phyloP scores from a whole-genome alignment of 2,888 invertebrate species.

The Gnatocerus cornutus region DNA sequence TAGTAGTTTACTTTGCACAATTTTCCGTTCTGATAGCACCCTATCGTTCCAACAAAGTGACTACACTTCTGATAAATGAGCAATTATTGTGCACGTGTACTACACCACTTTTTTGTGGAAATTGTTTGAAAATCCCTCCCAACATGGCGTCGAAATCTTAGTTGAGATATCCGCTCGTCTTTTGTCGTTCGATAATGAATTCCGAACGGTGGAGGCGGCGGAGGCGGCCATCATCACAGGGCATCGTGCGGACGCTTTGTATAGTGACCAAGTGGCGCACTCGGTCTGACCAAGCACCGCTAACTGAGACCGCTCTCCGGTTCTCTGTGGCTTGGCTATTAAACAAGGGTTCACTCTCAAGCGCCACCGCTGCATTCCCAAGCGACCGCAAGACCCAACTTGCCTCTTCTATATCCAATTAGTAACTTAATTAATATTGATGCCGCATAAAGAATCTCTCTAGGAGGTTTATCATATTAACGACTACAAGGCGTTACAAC shows the following conservation, averaged over 20 bases:
- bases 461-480: conserved; percentile 53
- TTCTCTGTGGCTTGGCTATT: conserved; percentile 64
- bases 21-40: too few species aligned
- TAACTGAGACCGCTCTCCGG: conserved; percentile 63
- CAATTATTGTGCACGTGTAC: too few species aligned
- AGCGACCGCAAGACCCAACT: conserved; percentile 60
- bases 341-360: conserved; percentile 62
- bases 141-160: too few species aligned
- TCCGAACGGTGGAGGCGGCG: background rate
- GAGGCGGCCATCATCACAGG: conserved; percentile 27
- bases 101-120: too few species aligned
- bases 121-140: too few species aligned
- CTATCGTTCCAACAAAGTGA: too few species aligned
- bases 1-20: too few species aligned
- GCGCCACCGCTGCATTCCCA: conserved; percentile 59
- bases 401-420: conserved; percentile 63
- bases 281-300: conserved; percentile 59
- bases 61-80: too few species aligned
- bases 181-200: conserved; percentile 7
- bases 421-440: conserved; percentile 65
- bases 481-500: conserved; percentile 46
- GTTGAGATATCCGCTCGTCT: background rate
- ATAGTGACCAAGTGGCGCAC: conserved; percentile 60
- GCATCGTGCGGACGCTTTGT: conserved; percentile 49
- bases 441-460: conserved; percentile 59